A percentile compares a stretch with the other conserved stretches of the same genome.
These are phyloP conservation scores for Acleris laterana DNA, from an alignment of 2,888 invertebrate species.

Conservation along the genomic window DNA sequence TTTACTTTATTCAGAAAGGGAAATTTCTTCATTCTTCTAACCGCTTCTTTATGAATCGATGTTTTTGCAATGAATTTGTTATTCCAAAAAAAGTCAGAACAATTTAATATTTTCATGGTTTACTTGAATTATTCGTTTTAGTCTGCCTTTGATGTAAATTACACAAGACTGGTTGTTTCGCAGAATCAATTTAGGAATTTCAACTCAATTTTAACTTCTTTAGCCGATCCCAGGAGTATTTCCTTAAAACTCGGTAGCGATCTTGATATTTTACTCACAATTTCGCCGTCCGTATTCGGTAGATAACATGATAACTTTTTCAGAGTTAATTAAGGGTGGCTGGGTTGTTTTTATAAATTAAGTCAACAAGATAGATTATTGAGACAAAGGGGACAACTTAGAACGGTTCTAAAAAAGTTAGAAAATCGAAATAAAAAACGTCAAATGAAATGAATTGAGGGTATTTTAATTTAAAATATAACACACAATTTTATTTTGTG, in stretches of 20 bases:
- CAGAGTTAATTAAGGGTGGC: conserved; percentile 1
- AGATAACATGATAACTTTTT: conserved; percentile 16
- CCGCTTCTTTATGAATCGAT: conserved; percentile 11
- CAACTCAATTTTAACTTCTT: conserved; percentile 29
- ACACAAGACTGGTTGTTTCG: conserved; percentile 21
- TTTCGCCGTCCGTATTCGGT: background rate
- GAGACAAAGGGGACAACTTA: background rate
- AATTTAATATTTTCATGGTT: conserved; percentile 13
- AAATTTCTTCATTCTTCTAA: background rate
- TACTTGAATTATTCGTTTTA: conserved; percentile 9
- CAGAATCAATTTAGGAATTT: conserved; percentile 29
- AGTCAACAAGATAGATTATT: conserved; percentile 2
- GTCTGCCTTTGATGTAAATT: conserved; percentile 22
- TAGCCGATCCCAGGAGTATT: conserved; percentile 24
- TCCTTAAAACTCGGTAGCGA: conserved; percentile 15
- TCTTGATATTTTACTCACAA: conserved; percentile 3
- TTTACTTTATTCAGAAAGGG: conserved; percentile 16
- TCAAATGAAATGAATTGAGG: no score
- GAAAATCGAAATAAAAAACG: no score
- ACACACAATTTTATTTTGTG: no score
- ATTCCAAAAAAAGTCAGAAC: conserved; percentile 15
- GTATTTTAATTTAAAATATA: no score
- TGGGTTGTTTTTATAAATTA: background rate
- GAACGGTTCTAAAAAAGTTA: background rate
- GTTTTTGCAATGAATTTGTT: conserved; percentile 6